Evolutionary conservation across 1,140 invertebrate species (phyloP), one percentile per base, ranked within the genome.

Genomic region (Aphis craccivora): DNA sequence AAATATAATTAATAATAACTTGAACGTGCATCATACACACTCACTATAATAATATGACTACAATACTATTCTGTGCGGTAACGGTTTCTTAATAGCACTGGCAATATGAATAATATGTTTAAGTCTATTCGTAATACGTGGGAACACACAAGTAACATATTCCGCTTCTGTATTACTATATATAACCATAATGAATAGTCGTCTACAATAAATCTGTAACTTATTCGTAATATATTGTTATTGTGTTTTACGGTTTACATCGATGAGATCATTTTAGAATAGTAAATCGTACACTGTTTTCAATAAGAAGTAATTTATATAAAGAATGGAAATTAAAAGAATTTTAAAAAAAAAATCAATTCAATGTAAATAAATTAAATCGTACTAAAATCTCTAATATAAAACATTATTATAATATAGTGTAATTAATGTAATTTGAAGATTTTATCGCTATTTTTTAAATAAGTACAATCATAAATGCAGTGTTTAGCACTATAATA

Each of bases 1-100:
- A 76, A n/a, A 76, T n/a, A n/a, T 76, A 76, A 76, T 76, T 76
- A 35, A 76, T 76, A 76, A 76, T 76, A 76, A 76, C 60, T 76
- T n/a, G 60, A 14, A n/a, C n/a, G 14, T 6, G 30, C 60, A 67
- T 18, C 60, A 67, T 18, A n/a, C 60, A 14, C 60, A 53, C 1
- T 3, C 48, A 14, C 48, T 51, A 51, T 23, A 6, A 67, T 60
- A 20, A 76, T 76, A 76, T 20, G 60, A 6, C 30, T 67, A n/a
- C 30, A n/a, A n/a, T n/a, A 4, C 30, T n/a, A n/a, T 40, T 3
- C 1, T 76, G 60, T 76, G 2, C 18, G n/a, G 4, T 76, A 76
- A 76, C 60, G 60, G 60, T 76, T 76, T 76, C n/a, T 76, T 7
- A n/a, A n/a, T 76, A 76, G 30, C 60, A 76, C 14, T n/a, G 48